These are phyloP conservation scores for Odobenus rosmarus DNA, from an alignment of 2,113 vertebrate genomes.

Conservation along the genomic window DNA sequence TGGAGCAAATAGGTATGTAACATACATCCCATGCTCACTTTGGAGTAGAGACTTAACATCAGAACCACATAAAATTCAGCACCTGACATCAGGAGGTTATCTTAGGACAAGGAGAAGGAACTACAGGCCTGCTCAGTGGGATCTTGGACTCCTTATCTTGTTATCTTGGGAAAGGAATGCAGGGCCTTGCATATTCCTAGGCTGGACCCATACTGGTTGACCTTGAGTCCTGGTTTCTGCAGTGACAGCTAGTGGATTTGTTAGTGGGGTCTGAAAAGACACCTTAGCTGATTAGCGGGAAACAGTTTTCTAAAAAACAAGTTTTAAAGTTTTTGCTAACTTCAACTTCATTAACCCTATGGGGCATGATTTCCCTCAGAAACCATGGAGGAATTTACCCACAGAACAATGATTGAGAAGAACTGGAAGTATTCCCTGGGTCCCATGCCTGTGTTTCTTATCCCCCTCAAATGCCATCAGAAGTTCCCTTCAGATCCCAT, in stretches of 20 bases:
- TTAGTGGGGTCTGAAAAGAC: not conserved
- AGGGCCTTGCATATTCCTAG: not conserved
- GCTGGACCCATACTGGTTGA: not conserved
- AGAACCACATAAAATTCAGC: not conserved
- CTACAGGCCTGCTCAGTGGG: not conserved
- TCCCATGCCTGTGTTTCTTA: not conserved
- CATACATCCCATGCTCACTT: not conserved
- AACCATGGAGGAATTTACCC: not conserved
- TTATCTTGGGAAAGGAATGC: not conserved
- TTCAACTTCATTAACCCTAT: not conserved
- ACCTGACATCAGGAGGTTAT: not conserved
- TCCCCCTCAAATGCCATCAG: not conserved
- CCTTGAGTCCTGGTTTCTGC: not conserved
- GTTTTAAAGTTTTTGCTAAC: not conserved
- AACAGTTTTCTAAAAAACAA: not conserved
- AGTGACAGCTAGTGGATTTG: not conserved
- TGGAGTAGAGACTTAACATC: not conserved
- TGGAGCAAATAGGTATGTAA: not conserved
- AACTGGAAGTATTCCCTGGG: not conserved
- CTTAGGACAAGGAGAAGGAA: not conserved
- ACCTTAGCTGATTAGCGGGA: not conserved
- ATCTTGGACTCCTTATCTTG: not conserved
- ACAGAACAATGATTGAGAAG: not conserved
- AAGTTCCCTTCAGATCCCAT: not conserved
- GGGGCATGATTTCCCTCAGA: not conserved